Base-by-base conservation (phyloP, 2,113 vertebrate genomes). In the Notarius quadriscutis region DNA sequence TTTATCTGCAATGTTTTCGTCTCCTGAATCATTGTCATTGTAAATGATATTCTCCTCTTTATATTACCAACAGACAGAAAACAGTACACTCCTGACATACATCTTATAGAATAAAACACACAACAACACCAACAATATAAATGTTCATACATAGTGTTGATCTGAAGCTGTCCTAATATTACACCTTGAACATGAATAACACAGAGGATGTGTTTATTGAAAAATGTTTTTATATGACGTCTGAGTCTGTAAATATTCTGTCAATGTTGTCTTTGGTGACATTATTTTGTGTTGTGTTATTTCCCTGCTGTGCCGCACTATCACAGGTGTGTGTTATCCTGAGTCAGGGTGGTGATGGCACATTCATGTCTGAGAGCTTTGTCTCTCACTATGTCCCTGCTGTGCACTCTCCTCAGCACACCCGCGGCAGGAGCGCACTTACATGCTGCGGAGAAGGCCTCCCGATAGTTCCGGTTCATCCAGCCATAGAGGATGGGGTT, bases 381-480 rank as follows among this genome's bases (percentile, higher is more conserved):
- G 57, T 85, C 93, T 87, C 94, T 93, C 75, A 95, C 81, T n/a
- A 63, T 93, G 94, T 93, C 96, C 94, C 93, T 95, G 81, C 92
- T 87, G 89, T 95, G 95, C 87, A 93, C 92, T 12, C 94, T 94
- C 87, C 91, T 0, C 93, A 95, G 51, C 93, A 93, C 79, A 1
- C 84, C 69, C 14, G 53, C 75, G 1, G 77, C 95, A 94, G 0
- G 94, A 94, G 57, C 96, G 96, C 88, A 96, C 95, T 92, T 96
- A 90, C 97, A 99, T 51, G 97, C 96, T 0, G 96, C 95, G 11
- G 97, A 92, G 92, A 99, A 99, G 18, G 97, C 97, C 5, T 94
- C 96, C 60, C 98, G 95, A 91, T 98, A 99, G 95, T 99, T 99
- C 91, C 94, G 97, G 90, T 99, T 99, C 98, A 99, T 99, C 98